Evolutionary conservation across 2,797 vertebrate species (phyloP).

Genomic region (Galagoides demidoff): DNA sequence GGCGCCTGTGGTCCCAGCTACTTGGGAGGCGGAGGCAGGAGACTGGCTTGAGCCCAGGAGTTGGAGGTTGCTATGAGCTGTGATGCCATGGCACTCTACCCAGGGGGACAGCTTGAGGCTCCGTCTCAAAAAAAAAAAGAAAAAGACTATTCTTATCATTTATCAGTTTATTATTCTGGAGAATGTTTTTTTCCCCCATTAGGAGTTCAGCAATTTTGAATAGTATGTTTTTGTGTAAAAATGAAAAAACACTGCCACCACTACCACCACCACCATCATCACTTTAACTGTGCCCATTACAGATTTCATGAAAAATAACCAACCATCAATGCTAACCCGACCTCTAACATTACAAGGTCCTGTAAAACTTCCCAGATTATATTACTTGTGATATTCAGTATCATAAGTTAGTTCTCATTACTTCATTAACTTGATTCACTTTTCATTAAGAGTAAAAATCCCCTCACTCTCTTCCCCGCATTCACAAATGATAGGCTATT

Average conservation of each 20-base stretch:
- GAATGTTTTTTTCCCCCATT: not conserved
- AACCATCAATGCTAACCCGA: constrained; percentile 40
- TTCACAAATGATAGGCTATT: not conserved
- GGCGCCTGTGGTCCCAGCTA: too few species aligned
- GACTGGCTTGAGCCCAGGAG: too few species aligned
- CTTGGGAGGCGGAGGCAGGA: too few species aligned
- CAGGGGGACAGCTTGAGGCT: too few species aligned
- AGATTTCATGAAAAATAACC: constrained; percentile 73
- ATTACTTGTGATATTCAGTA: not conserved
- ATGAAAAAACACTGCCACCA: not conserved
- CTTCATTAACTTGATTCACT: not conserved
- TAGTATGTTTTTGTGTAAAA: constrained; percentile 68
- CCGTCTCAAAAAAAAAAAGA: too few species aligned
- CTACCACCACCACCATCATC: not conserved
- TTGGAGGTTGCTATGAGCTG: too few species aligned
- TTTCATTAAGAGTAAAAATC: not conserved
- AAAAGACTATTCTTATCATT: too few species aligned
- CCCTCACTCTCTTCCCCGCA: not conserved
- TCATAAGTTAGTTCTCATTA: not conserved
- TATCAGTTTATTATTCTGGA: not conserved
- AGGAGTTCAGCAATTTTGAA: not conserved
- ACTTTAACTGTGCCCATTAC: constrained; percentile 12
- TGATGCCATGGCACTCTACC: too few species aligned
- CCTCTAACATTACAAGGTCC: not conserved
- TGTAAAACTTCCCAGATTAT: not conserved